Percentiles rank a stretch among this genome's conserved stretches.
Conservation (phyloP, 1,140 invertebrate genomes). For the Brachionus sp. region DNA sequence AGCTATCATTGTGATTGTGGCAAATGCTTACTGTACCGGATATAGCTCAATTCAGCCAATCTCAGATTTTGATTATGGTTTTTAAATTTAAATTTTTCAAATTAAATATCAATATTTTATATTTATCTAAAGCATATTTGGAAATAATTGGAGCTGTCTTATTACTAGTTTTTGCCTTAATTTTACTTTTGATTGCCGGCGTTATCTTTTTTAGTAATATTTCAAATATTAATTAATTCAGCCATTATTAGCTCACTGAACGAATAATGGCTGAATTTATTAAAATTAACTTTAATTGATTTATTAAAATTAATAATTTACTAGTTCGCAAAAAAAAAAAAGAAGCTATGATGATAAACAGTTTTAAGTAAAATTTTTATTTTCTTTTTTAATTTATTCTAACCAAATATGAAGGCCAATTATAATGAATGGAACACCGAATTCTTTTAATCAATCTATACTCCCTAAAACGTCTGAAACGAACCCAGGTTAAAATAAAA, state of each 20-base stretch:
- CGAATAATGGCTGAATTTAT: not conserved
- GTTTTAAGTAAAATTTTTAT: constrained; percentile 17
- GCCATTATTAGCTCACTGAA: no score
- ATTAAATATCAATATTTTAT: not conserved
- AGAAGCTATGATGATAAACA: constrained; percentile 28
- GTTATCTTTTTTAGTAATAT: constrained; percentile 10
- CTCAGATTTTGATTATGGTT: constrained; percentile 21
- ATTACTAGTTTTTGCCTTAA: constrained; percentile 30
- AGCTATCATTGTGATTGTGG: not conserved
- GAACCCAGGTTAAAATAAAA: not conserved
- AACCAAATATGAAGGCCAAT: not conserved
- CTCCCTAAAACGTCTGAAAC: not conserved
- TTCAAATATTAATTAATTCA: no score
- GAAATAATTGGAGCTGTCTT: constrained; percentile 37
- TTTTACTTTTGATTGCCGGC: not conserved
- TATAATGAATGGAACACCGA: not conserved
- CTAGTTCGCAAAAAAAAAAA: constrained; percentile 34
- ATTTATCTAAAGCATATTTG: constrained; percentile 23
- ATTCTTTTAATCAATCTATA: not conserved
- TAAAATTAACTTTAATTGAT: not conserved
- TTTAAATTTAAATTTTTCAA: not conserved
- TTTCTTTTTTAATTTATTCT: not conserved
- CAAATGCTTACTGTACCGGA: constrained; percentile 38
- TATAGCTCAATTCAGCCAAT: not conserved
- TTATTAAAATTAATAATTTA: not conserved